Base-by-base conservation (phyloP, 2,888 invertebrate genomes). In the Aproaerema taeniolella region DNA sequence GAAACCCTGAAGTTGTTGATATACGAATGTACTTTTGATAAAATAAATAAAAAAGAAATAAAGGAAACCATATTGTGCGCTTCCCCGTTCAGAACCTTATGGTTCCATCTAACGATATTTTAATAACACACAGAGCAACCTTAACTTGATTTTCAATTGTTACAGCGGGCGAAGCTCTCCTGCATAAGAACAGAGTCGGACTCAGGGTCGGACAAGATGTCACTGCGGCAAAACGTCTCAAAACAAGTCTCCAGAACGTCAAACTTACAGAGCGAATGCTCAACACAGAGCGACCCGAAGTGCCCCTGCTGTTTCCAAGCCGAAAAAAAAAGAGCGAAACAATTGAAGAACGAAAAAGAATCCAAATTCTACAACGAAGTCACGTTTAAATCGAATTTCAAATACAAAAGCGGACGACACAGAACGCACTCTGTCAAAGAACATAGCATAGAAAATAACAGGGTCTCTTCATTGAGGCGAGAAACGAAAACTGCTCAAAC, bases 401-500 rank as follows among this genome's bases (percentile, higher is more conserved):
- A 81, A 42, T 80, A 87, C 43, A 82, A 82, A 35, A 76, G 69
- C 31, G 72, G 65, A 0, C 62, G 83, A 28, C 70, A 78, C 2
- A 70, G 88, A 24, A 87, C 85, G 1, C 88, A 88, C 59, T 89
- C 89, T 0, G 72, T 88, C 2, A 87, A 87, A 45, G 81, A 90
- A 20, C 86, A 88, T 25, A 38, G 32, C 9, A 74, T 85, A 8
- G 88, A 89, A 15, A 90, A 89, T 54, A 89, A 88, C 53, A 78
- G 92, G 48, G 91, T 92, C 1, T 91, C 91, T 0, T 92, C 91
- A 5, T 75, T 92, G 41, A 88, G 93, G 37, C 86, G 95, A 35
- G 96, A 96, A 65, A 94, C 93, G 2, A 96, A 96, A 79, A 95
- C 96, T 0, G 95, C 95, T 2, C 95, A 95, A 63, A 95, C 95